phyloP scores from a whole-genome alignment of 1,140 invertebrate species.

The Drosophila seguyi region DNA sequence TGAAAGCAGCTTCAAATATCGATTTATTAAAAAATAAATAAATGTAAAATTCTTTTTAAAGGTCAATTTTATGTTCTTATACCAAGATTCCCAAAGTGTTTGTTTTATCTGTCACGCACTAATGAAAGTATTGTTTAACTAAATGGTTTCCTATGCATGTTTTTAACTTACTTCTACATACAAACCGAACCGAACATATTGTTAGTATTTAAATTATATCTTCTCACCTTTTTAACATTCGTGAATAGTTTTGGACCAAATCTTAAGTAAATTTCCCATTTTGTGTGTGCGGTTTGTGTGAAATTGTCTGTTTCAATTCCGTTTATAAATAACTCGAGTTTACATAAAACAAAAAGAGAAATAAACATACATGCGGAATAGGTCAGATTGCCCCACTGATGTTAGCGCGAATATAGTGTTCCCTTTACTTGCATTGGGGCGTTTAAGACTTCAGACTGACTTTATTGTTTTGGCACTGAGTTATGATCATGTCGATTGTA shows the following conservation, averaged over 20 bases:
- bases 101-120: no score
- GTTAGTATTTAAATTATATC: no score
- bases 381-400: conserved; percentile 11
- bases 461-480: not conserved
- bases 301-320: conserved; percentile 5
- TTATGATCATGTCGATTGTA: not conserved
- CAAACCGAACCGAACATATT: no score
- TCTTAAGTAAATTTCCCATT: not conserved
- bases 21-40: no score
- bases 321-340: conserved; percentile 20
- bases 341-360: conserved; percentile 10
- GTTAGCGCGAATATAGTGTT: conserved; percentile 2
- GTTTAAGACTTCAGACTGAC: not conserved
- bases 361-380: conserved; percentile 8
- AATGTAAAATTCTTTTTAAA: no score
- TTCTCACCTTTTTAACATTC: not conserved
- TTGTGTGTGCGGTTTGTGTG: not conserved
- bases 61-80: no score
- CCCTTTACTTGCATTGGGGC: not conserved
- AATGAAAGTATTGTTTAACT: no score
- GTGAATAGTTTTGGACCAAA: not conserved
- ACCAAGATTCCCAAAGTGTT: no score
- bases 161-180: not conserved
- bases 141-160: no score
- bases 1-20: no score